A percentile compares a stretch with the other conserved stretches of the same genome.
These are phyloP conservation scores for Rhynchotus rufescens DNA, from an alignment of 2,797 vertebrate genomes.

Conservation along the genomic window DNA sequence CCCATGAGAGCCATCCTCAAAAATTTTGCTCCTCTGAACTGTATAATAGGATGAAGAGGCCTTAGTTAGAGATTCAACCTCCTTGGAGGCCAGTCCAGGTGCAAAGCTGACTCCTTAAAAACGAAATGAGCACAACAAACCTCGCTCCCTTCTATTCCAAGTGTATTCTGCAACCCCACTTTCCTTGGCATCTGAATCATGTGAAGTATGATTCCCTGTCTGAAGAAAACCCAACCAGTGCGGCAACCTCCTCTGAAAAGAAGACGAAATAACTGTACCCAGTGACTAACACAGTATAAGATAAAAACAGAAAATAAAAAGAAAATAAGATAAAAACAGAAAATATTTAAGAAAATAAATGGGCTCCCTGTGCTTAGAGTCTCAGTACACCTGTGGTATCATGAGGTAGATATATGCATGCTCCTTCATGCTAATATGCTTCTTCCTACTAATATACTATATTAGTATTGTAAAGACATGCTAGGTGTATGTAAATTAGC, in stretches of 20 bases:
- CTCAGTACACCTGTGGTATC: neutral
- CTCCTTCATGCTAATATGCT: neutral
- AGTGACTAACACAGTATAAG: neutral
- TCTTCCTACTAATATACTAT: neutral
- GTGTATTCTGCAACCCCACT: neutral
- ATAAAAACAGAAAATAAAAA: neutral
- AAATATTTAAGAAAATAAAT: neutral
- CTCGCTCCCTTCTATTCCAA: neutral
- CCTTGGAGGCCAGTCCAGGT: neutral
- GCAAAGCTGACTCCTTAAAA: neutral
- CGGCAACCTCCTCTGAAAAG: neutral
- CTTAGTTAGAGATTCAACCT: neutral
- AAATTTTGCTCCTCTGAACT: neutral
- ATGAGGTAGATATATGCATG: neutral
- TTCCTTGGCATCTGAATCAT: neutral
- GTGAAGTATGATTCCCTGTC: neutral
- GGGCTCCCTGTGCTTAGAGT: neutral
- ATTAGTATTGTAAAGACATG: too few species aligned
- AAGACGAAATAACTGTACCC: neutral
- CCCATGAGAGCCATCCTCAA: accelerated
- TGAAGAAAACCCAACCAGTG: neutral
- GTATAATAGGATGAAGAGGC: neutral
- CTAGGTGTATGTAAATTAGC: neutral
- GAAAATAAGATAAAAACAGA: neutral
- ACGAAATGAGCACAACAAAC: neutral